Conservation (phyloP, 1,140 invertebrate genomes). For the Ctenoplectra terminalis region DNA sequence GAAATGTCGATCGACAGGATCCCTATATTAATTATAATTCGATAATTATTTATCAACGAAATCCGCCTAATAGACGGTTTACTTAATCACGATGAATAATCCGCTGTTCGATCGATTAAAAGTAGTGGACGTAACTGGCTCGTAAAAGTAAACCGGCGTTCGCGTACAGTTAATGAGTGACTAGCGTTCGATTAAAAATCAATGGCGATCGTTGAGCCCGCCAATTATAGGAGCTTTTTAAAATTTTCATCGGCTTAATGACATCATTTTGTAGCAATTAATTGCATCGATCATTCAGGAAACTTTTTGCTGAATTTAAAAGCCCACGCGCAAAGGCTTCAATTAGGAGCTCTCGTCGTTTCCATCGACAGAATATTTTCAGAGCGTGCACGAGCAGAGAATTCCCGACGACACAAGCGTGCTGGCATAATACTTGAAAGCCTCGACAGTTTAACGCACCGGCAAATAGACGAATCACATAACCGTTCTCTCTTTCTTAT, state of each 20-base stretch:
- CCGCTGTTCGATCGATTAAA: constrained; percentile 16
- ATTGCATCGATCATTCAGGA: not conserved
- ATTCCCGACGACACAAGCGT: not conserved
- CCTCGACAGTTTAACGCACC: constrained; percentile 15
- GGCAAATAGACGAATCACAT: constrained; percentile 51
- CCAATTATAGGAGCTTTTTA: constrained; percentile 19
- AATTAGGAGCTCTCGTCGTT: not conserved
- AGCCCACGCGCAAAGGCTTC: not conserved
- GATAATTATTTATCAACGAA: not conserved
- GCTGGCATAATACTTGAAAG: constrained; percentile 12
- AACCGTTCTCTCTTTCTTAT: not conserved
- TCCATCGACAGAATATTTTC: not conserved
- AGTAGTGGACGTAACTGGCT: constrained; percentile 3
- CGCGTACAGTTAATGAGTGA: constrained; percentile 9
- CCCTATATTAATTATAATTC: not conserved
- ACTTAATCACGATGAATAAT: constrained; percentile 16
- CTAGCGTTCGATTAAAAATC: constrained; percentile 10
- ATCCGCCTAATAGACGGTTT: not conserved
- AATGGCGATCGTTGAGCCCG: constrained; percentile 11
- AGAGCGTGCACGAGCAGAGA: not conserved
- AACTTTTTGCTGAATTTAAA: constrained; percentile 1
- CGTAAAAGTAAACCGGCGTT: constrained; percentile 12
- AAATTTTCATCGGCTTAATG: not conserved
- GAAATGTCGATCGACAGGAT: not conserved
- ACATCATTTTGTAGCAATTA: constrained; percentile 16